A percentile compares a stretch with the other conserved stretches of the same genome.
phyloP scores from a whole-genome alignment of 1,140 invertebrate genomes.

The Drosophila ananassae region DNA sequence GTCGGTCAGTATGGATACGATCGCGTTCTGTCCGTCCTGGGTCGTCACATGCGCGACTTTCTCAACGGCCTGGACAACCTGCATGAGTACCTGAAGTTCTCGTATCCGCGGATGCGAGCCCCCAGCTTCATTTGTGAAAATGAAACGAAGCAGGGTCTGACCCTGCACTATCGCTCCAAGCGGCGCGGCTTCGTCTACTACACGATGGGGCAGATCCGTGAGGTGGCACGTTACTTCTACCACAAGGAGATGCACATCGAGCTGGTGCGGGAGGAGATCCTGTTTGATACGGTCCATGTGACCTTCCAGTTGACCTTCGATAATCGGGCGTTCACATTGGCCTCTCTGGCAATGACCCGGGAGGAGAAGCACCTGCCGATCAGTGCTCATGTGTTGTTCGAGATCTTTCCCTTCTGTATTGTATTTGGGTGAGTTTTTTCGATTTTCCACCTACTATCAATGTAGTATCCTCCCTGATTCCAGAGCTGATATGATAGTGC shows the following conservation, averaged over 20 bases:
- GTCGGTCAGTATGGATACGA: slow-evolving; percentile 98
- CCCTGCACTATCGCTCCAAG: slow-evolving; percentile 96
- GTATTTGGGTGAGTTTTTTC: slow-evolving; percentile 91
- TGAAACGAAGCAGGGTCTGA: slow-evolving; percentile 95
- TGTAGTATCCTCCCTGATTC: background rate
- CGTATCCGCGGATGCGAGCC: slow-evolving; percentile 95
- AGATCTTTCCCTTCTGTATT: slow-evolving; percentile 99
- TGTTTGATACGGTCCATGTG: slow-evolving; percentile 96
- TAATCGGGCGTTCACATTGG: slow-evolving; percentile 93
- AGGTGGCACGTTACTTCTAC: slow-evolving; percentile 96
- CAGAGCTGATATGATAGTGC: slow-evolving; percentile 94
- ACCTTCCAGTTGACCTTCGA: slow-evolving; percentile 97
- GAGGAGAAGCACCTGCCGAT: slow-evolving; percentile 95
- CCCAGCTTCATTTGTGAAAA: slow-evolving; percentile 98
- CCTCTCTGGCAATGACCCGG: slow-evolving; percentile 91
- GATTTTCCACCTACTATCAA: background rate
- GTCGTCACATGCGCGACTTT: slow-evolving; percentile 97
- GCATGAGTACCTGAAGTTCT: slow-evolving; percentile 98
- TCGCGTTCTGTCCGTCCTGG: slow-evolving; percentile 93
- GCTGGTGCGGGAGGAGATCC: slow-evolving; percentile 92
- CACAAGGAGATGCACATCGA: slow-evolving; percentile 96
- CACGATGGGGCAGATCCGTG: slow-evolving; percentile 97
- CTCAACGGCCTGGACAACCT: slow-evolving; percentile 98
- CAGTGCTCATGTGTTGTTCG: slow-evolving; percentile 94
- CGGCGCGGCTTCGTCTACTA: slow-evolving; percentile 97